Evolutionary conservation across 2,888 invertebrate genomes (phyloP).

Genomic region (Diarsia mendica): DNA sequence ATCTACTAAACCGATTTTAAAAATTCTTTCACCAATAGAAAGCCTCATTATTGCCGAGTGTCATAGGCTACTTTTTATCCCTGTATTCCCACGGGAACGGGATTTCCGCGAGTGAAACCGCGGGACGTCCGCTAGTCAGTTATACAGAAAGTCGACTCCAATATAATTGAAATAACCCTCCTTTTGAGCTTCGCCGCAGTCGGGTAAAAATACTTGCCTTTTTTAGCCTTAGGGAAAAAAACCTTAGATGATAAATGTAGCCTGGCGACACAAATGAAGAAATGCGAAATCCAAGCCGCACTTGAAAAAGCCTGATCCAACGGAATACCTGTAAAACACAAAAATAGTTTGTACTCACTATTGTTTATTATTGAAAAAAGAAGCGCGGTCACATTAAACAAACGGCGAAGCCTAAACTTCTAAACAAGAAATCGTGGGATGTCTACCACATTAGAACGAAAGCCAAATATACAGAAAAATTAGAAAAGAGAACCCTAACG

Average conservation of each 20-base stretch:
- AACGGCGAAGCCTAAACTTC: not conserved
- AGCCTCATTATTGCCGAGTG: too few species aligned
- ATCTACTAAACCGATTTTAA: too few species aligned
- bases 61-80: too few species aligned
- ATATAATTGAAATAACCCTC: not conserved
- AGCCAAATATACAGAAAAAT: not conserved
- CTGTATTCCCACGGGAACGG: too few species aligned
- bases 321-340: not conserved
- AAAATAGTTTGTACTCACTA: not conserved
- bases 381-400: not conserved
- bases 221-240: too few species aligned
- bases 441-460: not conserved
- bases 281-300: not conserved
- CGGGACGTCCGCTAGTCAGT: too few species aligned
- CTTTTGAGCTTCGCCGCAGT: too few species aligned
- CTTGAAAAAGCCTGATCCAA: too few species aligned
- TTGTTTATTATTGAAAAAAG: not conserved
- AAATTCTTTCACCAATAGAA: too few species aligned
- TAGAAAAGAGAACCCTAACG: not conserved
- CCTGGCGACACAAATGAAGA: not conserved
- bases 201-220: too few species aligned
- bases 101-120: too few species aligned
- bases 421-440: not conserved
- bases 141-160: not conserved
- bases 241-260: not conserved